Evolutionary conservation across 2,888 invertebrate genomes (phyloP), one percentile per base, ranked within the genome.

Genomic region (Alsophila aescularia): DNA sequence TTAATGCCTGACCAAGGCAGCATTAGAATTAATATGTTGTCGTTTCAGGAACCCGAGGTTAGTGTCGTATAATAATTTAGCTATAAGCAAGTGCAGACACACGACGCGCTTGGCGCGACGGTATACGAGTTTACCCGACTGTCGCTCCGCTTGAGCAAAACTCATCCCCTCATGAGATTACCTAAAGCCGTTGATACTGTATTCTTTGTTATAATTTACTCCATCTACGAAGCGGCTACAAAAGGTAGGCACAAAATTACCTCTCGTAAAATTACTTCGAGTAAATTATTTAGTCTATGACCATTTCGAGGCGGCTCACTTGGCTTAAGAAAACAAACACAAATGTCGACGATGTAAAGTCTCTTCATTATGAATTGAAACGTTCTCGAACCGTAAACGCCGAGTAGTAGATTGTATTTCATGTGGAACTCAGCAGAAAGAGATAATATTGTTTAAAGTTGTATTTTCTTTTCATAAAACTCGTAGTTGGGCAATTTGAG

Each of bases 201-300:
- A 41, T 47, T 47, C 53, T 51, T 47, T 49, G 57, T 54, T 52
- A 52, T 44, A 57, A 57, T 48, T 18, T 40, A 51, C 35, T 37
- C 29, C 14, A n/a, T n/a, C n/a, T n/a, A n/a, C n/a, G 31, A 18
- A 36, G 34, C 10, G 16, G 10, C 13, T 27, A 39, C 50, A 47
- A 50, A 52, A 43, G 45, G 52, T 32, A 16, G 35, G 40, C 34
- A 47, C n/a, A 18, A 36, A 40, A 56, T 60, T 36, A 56, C 50
- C 54, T 27, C 37, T 31, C 32, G n/a, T 41, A 52, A 49, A 52
- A 53, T 52, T 60, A 50, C 52, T 43, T 37, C 35, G 42, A 45
- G 49, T 55, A 50, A 42, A 49, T 52, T 45, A 59, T 52, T 52
- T 50, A 50, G 24, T 14, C 1, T 43, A 21, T 34, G 32, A n/a